Evolutionary conservation across 2,797 vertebrate species (phyloP).

Genomic region (Pelodytes ibericus): DNA sequence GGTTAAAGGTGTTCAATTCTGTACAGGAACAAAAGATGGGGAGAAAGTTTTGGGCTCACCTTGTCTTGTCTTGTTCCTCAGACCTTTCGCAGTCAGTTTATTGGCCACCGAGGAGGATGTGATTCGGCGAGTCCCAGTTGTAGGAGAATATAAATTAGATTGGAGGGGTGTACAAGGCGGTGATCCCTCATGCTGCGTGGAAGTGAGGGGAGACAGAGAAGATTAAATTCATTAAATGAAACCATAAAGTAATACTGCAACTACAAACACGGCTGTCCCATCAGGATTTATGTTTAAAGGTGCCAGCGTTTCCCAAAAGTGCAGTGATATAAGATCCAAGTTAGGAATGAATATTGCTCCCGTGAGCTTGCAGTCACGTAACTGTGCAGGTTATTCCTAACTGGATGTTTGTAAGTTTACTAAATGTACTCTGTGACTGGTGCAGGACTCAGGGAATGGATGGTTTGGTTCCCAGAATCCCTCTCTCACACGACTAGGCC

Average conservation of each 20-base stretch:
- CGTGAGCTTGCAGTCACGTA: no score
- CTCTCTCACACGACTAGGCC: no score
- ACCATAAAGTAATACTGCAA: neutral
- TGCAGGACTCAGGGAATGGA: no score
- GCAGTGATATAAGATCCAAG: no score
- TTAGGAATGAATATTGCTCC: no score
- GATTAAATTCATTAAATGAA: neutral
- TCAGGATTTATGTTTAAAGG: no score
- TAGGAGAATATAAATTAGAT: slow-evolving; percentile 61
- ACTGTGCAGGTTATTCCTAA: no score
- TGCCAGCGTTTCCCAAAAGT: no score
- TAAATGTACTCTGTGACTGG: no score
- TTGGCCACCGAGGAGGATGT: slow-evolving; percentile 65
- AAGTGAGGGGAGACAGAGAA: slow-evolving; percentile 45
- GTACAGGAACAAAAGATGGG: neutral
- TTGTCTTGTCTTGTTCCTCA: slow-evolving; percentile 14
- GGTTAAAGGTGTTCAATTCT: no score
- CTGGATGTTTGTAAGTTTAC: no score
- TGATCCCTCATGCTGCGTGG: slow-evolving; percentile 48
- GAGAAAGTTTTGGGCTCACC: slow-evolving; percentile 1
- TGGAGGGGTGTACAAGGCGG: slow-evolving; percentile 43
- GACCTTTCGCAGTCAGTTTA: neutral
- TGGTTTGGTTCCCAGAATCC: no score
- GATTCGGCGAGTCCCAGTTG: slow-evolving; percentile 69
- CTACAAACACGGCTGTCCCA: neutral